Evolutionary conservation across 2,888 invertebrate genomes (phyloP).

Genomic region (Ormyrus nitidulus): DNA sequence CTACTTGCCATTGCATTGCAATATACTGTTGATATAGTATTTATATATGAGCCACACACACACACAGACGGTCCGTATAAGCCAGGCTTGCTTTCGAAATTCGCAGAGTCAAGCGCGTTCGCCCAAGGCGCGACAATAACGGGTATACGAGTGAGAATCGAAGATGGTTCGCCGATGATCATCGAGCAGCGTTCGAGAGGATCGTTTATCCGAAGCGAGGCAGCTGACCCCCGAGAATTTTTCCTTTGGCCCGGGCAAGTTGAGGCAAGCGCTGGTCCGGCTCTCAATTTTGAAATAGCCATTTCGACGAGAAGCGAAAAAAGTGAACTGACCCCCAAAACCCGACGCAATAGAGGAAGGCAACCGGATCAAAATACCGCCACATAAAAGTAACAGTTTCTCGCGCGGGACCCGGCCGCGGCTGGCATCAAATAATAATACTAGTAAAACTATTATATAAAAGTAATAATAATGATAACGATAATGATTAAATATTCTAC

Average conservation of each 20-base stretch:
- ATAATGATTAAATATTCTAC: constrained; percentile 60
- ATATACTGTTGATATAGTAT: constrained; percentile 1
- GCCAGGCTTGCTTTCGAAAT: constrained; percentile 25
- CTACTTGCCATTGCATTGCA: constrained; percentile 56
- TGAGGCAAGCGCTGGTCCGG: constrained; percentile 76
- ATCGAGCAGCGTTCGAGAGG: background rate
- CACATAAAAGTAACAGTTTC: constrained; percentile 75
- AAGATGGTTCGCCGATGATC: background rate
- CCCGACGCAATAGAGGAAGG: constrained; percentile 86
- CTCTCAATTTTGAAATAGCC: constrained; percentile 87
- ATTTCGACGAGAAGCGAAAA: constrained; percentile 76
- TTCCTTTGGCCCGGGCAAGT: constrained; percentile 70
- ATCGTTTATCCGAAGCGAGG: background rate
- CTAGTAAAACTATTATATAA: constrained; percentile 51
- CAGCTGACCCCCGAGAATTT: constrained; percentile 2
- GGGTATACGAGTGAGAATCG: constrained; percentile 17
- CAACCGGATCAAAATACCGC: constrained; percentile 76
- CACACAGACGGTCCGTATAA: background rate
- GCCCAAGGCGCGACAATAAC: constrained; percentile 3
- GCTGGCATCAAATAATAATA: constrained; percentile 64
- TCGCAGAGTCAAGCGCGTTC: background rate
- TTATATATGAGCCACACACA: background rate
- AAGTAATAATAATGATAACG: constrained; percentile 51
- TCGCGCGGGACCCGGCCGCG: constrained; percentile 74
- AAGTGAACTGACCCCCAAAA: constrained; percentile 81